phyloP scores from a whole-genome alignment of 2,113 vertebrate species.

The Nanorana parkeri region DNA sequence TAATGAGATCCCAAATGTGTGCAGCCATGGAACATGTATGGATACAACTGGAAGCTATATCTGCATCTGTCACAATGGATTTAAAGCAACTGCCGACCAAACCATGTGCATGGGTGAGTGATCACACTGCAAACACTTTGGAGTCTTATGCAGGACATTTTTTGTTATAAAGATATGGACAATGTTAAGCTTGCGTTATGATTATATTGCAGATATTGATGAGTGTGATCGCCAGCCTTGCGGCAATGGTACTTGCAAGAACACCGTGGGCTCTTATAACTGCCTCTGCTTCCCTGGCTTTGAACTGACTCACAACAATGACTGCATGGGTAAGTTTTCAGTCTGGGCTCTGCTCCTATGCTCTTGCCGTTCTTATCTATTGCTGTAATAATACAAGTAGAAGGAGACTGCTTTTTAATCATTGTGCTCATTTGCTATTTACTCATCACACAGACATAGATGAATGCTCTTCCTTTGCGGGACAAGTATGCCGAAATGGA shows the following conservation, averaged over 20 bases:
- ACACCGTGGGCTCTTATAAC: slow-evolving; percentile 91
- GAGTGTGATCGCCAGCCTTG: slow-evolving; percentile 91
- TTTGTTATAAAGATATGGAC: not conserved
- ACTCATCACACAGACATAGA: slow-evolving; percentile 79
- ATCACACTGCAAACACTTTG: too few relatives aligned
- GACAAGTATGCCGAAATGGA: slow-evolving; percentile 88
- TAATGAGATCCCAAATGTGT: slow-evolving; percentile 87
- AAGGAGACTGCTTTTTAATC: not conserved
- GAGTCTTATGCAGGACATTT: not conserved
- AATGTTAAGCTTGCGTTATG: not conserved
- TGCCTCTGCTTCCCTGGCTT: slow-evolving; percentile 94
- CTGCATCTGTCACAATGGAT: slow-evolving; percentile 91
- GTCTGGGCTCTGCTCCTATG: not conserved
- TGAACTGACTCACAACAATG: slow-evolving; percentile 85
- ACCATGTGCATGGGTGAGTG: slow-evolving; percentile 92
- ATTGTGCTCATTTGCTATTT: not conserved
- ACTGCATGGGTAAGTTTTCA: slow-evolving; percentile 85
- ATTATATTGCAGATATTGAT: slow-evolving; percentile 77
- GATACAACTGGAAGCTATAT: slow-evolving; percentile 88
- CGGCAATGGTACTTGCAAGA: slow-evolving; percentile 92
- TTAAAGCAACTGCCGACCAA: slow-evolving; percentile 84
- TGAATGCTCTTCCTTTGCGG: slow-evolving; percentile 83
- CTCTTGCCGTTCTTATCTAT: not conserved
- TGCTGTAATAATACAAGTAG: not conserved
- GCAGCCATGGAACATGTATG: slow-evolving; percentile 89